Base-by-base conservation (phyloP, 2,888 invertebrate genomes). In the Brachypalpus laphriformis region DNA sequence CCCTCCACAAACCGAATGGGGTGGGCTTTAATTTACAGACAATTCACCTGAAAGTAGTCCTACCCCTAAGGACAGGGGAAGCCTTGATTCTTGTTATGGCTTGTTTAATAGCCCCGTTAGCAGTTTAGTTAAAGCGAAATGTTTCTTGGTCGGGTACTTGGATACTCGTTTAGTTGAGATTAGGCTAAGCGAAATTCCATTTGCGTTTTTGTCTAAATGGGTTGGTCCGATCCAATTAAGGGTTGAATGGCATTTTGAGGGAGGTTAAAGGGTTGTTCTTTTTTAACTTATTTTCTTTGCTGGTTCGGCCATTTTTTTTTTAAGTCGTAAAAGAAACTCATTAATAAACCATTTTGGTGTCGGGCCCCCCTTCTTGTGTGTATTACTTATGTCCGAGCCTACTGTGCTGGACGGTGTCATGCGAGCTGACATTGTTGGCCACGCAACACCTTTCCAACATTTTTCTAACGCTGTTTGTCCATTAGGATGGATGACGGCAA, bases 41-140 rank as follows among this genome's bases (percentile, higher is more conserved):
- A 70, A 37, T 71, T 66, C 71, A 82, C 76, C 76, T 82, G 82
- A 14, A 49, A 71, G 34, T 49, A 54, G 37, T 49, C 28, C 42
- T 49, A 25, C n/a, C n/a, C n/a, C n/a, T n/a, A 65, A 34, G 8
- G 4, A 49, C 51, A 34, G 25, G 51, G 65, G 42, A 9, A 49
- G 28, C 70, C 56, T 47, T 78, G 68, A 77, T 70, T 63, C 57
- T 51, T 45, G 65, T 85, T 81, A 81, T 81, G 81, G 80, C 85
- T 71, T 85, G 85, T 85, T 85, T 85, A 81, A 85, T 85, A 65
- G 71, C 71, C 49, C 85, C 34, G 75, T 81, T 75, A 80, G 75
- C 85, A 75, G 75, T 85, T 85, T 70, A 75, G 75, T 65, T 81
- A 51, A 85, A 85, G 56, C 81, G 80, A 76, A 81, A 81, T 66